A percentile compares a stretch with the other conserved stretches of the same genome.
These are phyloP conservation scores for Tragelaphus eurycerus DNA, from an alignment of 2,797 vertebrate genomes.

Conservation along the genomic window DNA sequence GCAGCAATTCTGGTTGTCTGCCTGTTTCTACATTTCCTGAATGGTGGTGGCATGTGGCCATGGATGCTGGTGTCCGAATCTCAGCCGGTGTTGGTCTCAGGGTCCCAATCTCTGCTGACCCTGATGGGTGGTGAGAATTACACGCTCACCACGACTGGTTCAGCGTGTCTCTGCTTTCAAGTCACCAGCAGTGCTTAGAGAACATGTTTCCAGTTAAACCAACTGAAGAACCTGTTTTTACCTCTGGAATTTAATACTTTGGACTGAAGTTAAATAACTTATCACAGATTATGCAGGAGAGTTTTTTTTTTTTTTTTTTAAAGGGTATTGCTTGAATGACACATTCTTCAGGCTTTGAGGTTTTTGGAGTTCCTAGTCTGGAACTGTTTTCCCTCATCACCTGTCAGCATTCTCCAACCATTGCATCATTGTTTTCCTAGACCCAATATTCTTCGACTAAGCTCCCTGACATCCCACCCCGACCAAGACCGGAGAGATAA, in stretches of 20 bases:
- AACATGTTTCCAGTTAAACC: neutral
- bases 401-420: neutral
- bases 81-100: neutral
- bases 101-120: neutral
- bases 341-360: neutral
- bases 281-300: neutral
- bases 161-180: neutral
- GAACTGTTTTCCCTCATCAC: neutral
- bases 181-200: neutral
- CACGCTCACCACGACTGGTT: neutral
- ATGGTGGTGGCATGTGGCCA: neutral
- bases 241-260: neutral
- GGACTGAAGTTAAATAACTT: neutral
- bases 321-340: neutral
- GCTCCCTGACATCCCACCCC: fast-evolving
- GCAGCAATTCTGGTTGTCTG: neutral
- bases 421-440: neutral
- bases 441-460: neutral
- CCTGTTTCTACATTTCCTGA: neutral
- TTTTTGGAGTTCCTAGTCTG: neutral
- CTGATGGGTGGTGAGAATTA: neutral
- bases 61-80: neutral
- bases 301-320: neutral
- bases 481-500: neutral
- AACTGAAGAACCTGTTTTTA: neutral